Evolutionary conservation across 92 coral and sea anemone species (phyloP).

Genomic region (Ricordea florida): DNA sequence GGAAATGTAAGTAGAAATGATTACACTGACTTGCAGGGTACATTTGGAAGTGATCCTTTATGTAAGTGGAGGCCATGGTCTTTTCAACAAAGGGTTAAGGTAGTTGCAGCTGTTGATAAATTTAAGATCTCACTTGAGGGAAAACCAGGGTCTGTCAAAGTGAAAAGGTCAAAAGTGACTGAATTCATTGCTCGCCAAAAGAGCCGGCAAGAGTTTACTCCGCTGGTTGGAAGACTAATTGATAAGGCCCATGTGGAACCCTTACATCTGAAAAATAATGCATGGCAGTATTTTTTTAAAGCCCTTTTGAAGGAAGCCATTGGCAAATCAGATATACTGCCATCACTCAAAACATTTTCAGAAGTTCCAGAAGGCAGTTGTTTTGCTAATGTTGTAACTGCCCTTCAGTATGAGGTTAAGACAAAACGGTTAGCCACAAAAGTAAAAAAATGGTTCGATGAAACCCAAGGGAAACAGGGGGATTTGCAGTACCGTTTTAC

Average conservation of each 20-base stretch:
- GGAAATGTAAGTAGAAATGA: slow-evolving; percentile 65
- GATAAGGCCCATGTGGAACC: slow-evolving; percentile 69
- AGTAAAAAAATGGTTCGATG: slow-evolving; percentile 71
- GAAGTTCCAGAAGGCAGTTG: slow-evolving; percentile 62
- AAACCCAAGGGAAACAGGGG: slow-evolving; percentile 61
- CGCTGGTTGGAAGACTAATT: slow-evolving; percentile 40
- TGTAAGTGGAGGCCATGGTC: slow-evolving; percentile 68
- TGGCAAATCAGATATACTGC: slow-evolving; percentile 46
- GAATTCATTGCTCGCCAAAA: slow-evolving; percentile 50
- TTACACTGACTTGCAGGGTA: slow-evolving; percentile 40
- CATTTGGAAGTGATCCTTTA: slow-evolving; percentile 26
- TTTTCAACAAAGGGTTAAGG: slow-evolving; percentile 13
- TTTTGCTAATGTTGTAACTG: slow-evolving; percentile 48
- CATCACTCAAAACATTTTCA: slow-evolving; percentile 26
- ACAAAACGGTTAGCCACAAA: slow-evolving; percentile 61
- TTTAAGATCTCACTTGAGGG: slow-evolving; percentile 26
- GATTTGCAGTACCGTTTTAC: slow-evolving; percentile 76
- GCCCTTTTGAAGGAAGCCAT: slow-evolving; percentile 63
- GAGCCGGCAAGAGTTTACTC: slow-evolving; percentile 56
- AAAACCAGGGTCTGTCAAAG: slow-evolving; percentile 21
- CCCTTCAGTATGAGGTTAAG: slow-evolving; percentile 66
- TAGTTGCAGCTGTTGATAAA: slow-evolving; percentile 18
- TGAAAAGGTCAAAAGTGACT: slow-evolving; percentile 45
- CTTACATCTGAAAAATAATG: slow-evolving; percentile 49
- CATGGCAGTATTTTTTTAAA: slow-evolving; percentile 68